Conservation (phyloP, 2,113 vertebrate species). For the Arvicanthis niloticus region DNA sequence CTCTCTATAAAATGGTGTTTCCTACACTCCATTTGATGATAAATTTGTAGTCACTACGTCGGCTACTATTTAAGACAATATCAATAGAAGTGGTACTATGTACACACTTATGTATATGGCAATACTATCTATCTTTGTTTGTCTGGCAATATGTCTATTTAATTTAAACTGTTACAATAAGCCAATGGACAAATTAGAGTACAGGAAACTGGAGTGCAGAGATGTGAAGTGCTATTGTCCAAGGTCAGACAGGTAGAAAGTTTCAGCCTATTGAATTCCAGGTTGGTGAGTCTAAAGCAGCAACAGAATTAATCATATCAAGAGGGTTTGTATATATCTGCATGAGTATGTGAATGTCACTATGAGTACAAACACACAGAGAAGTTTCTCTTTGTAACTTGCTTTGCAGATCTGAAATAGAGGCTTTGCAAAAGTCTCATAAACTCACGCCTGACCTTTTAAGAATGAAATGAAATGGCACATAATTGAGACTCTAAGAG, state of each 20-base stretch:
- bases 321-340: rapidly evolving
- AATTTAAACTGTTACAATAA: neutral
- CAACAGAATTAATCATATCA: neutral
- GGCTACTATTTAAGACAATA: neutral
- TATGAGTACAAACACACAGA: neutral
- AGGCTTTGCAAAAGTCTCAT: neutral
- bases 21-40: neutral
- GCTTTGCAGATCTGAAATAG: neutral
- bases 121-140: neutral
- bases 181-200: neutral
- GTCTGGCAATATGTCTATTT: rapidly evolving
- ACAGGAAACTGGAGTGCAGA: neutral
- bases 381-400: neutral
- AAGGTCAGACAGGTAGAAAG: neutral
- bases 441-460: neutral
- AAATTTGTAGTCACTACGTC: neutral
- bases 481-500: slow-evolving; percentile 56
- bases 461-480: slow-evolving; percentile 22
- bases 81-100: neutral
- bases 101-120: too few relatives aligned
- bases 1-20: rapidly evolving
- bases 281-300: neutral
- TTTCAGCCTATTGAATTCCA: neutral
- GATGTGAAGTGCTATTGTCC: neutral
- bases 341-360: neutral